These are phyloP conservation scores for Pelosia muscerda DNA, from an alignment of 2,888 invertebrate genomes.

Conservation along the genomic window DNA sequence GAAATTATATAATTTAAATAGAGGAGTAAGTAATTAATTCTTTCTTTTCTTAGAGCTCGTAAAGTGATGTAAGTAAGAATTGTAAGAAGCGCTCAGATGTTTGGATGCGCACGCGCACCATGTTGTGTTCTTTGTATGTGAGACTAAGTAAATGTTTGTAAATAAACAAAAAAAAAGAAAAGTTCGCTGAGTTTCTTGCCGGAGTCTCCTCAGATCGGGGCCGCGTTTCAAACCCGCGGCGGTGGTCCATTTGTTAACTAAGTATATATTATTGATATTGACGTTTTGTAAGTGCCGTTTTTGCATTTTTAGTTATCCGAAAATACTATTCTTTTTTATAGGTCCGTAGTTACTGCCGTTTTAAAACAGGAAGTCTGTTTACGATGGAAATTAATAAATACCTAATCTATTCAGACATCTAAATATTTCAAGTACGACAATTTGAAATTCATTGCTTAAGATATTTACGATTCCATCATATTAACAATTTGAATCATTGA, in stretches of 20 bases:
- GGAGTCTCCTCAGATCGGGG: too few relatives aligned
- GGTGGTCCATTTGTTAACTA: too few relatives aligned
- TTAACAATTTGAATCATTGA: neutral
- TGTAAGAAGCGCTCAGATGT: conserved; percentile 7
- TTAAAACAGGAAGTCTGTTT: neutral
- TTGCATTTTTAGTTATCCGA: too few relatives aligned
- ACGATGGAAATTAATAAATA: neutral
- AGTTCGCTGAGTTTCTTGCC: too few relatives aligned
- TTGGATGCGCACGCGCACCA: neutral
- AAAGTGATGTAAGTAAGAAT: conserved; percentile 18
- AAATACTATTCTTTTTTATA: too few relatives aligned
- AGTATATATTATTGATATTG: too few relatives aligned
- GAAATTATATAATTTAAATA: conserved; percentile 16
- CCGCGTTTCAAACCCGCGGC: too few relatives aligned
- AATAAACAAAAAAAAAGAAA: too few relatives aligned
- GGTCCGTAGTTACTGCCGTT: too few relatives aligned
- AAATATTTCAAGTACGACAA: neutral
- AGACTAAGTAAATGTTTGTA: too few relatives aligned
- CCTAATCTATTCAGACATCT: neutral
- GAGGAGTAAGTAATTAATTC: conserved; percentile 25
- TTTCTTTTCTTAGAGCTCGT: conserved; percentile 19
- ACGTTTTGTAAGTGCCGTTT: too few relatives aligned
- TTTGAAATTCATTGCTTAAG: conserved; percentile 2
- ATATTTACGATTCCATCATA: neutral
- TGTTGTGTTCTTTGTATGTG: conserved; percentile 13